Percentiles rank a stretch among this genome's conserved stretches.
Evolutionary conservation across 2,888 invertebrate genomes (phyloP).

Genomic region (Diaphora mendica): DNA sequence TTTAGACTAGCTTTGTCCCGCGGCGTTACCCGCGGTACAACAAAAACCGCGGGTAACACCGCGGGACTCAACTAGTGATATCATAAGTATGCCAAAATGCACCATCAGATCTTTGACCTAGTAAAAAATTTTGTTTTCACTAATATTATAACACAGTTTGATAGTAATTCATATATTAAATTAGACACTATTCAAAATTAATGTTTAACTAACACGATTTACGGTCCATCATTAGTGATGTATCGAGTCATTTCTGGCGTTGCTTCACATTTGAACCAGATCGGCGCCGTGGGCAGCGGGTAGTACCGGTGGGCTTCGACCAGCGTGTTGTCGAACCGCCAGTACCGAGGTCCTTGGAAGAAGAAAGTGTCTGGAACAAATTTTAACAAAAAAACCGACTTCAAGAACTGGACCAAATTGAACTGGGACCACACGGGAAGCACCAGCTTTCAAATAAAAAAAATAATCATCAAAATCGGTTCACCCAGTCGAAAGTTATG

Average conservation of each 20-base stretch:
- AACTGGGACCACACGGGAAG: too few species aligned
- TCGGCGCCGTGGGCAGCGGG: conserved; percentile 88
- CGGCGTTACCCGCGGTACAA: too few species aligned
- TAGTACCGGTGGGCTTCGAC: conserved; percentile 88
- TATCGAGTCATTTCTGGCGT: conserved; percentile 76
- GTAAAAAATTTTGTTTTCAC: background rate
- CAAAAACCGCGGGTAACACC: too few species aligned
- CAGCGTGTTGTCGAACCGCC: conserved; percentile 90
- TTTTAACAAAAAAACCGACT: too few species aligned
- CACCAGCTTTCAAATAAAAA: background rate
- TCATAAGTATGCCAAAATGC: too few species aligned
- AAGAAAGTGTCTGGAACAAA: conserved; percentile 90
- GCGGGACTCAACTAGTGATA: too few species aligned
- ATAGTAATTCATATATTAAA: background rate
- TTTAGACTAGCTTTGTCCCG: too few species aligned
- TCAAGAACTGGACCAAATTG: too few species aligned
- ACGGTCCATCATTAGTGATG: conserved; percentile 73
- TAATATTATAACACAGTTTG: background rate
- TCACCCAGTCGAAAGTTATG: too few species aligned
- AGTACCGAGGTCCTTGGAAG: conserved; percentile 91
- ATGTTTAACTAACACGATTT: conserved; percentile 37
- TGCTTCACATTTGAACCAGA: conserved; percentile 89
- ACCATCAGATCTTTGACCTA: too few species aligned
- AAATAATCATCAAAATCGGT: too few species aligned
- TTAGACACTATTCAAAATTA: background rate